Evolutionary conservation across 30 jellyfish, hydroid and myxozoan species (phyloP).

Genomic region (Turritopsis dohrnii): DNA sequence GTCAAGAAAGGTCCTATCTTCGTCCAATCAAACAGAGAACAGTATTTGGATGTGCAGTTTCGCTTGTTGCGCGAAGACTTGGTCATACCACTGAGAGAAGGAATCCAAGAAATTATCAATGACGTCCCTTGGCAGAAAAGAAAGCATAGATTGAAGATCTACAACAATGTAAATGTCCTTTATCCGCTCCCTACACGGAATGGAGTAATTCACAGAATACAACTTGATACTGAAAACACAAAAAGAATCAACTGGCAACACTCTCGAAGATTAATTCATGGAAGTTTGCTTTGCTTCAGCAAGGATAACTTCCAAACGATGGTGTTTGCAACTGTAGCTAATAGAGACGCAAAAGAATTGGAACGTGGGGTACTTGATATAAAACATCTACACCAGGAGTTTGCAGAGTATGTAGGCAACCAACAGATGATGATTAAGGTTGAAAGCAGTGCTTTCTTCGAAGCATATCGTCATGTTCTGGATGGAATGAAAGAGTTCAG

Average conservation of each 20-base stretch:
- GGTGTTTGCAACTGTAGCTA: slow-evolving; percentile 53
- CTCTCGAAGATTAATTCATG: slow-evolving; percentile 44
- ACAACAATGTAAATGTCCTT: slow-evolving; percentile 33
- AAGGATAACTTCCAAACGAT: slow-evolving; percentile 44
- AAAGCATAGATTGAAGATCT: slow-evolving; percentile 29
- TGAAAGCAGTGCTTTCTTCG: slow-evolving; percentile 59
- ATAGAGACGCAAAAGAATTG: slow-evolving; percentile 39
- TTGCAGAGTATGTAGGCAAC: background rate
- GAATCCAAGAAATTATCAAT: slow-evolving; percentile 37
- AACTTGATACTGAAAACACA: slow-evolving; percentile 23
- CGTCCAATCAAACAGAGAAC: slow-evolving; percentile 59
- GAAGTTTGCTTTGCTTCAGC: slow-evolving; percentile 47
- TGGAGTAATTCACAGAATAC: slow-evolving; percentile 35
- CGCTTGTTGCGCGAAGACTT: slow-evolving; percentile 60
- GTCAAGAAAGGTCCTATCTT: slow-evolving; percentile 30
- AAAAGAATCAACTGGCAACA: slow-evolving; percentile 38
- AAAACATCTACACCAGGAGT: slow-evolving; percentile 13
- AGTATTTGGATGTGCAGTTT: slow-evolving; percentile 53
- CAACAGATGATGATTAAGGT: slow-evolving; percentile 27
- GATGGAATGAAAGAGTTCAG: slow-evolving; percentile 33
- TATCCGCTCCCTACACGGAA: slow-evolving; percentile 21
- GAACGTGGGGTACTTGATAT: slow-evolving; percentile 28
- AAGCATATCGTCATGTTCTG: slow-evolving; percentile 59
- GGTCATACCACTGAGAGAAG: slow-evolving; percentile 51
- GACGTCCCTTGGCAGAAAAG: slow-evolving; percentile 30